These are phyloP conservation scores for Pantherophis alleghaniensis DNA, from an alignment of 2,797 vertebrate species.

Conservation along the genomic window DNA sequence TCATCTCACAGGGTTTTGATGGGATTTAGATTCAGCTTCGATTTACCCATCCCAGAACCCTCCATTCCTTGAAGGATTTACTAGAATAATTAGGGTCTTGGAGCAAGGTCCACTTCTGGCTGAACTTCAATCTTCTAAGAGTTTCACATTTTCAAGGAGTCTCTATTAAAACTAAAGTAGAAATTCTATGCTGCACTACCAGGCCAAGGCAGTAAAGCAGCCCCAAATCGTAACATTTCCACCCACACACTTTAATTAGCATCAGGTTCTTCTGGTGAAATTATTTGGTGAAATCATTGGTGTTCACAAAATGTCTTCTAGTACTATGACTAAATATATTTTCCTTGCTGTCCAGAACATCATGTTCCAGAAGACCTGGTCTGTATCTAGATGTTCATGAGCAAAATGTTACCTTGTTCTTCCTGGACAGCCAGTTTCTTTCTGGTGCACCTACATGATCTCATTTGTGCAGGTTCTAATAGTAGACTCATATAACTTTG, in stretches of 20 bases:
- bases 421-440: not conserved
- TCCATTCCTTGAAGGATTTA: not conserved
- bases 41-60: not conserved
- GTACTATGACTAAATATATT: not conserved
- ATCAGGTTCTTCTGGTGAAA: not conserved
- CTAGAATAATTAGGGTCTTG: not conserved
- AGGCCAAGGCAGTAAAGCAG: not conserved
- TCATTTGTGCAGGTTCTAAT: not conserved
- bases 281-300: not conserved
- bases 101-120: not conserved
- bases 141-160: not conserved
- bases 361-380: not conserved
- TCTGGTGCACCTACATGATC: not conserved
- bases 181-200: not conserved
- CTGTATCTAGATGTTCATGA: not conserved
- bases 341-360: not conserved
- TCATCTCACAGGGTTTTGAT: not conserved
- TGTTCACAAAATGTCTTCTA: not conserved
- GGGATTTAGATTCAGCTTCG: not conserved
- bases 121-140: not conserved
- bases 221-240: not conserved
- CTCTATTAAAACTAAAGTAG: not conserved
- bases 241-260: not conserved
- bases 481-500: not conserved
- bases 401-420: not conserved